phyloP scores from a whole-genome alignment of 2,797 vertebrate species.

The Sus cebifrons region DNA sequence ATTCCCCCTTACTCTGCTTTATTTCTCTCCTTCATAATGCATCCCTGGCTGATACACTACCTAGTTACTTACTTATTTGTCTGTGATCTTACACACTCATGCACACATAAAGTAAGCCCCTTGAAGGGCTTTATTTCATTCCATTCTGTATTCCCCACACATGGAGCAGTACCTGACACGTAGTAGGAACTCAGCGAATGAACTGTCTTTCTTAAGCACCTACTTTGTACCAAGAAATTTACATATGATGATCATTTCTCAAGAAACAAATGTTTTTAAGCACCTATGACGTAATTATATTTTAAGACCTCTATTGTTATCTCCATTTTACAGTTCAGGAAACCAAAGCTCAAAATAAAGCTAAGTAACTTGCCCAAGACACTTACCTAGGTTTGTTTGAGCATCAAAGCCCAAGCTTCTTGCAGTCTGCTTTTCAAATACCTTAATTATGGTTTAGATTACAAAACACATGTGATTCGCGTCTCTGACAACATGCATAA shows the following conservation, averaged over 20 bases:
- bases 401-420: background rate
- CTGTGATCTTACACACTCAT: background rate
- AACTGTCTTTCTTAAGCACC: constrained; percentile 46
- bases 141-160: background rate
- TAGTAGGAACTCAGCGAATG: background rate
- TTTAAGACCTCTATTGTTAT: background rate
- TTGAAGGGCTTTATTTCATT: background rate
- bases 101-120: background rate
- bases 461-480: background rate
- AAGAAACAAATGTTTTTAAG: background rate
- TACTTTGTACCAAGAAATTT: background rate
- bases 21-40: background rate
- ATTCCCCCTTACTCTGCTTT: background rate
- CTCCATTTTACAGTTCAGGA: background rate
- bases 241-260: background rate
- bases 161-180: background rate
- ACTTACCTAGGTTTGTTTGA: background rate
- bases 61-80: background rate
- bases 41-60: background rate
- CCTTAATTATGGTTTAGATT: background rate
- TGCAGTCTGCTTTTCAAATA: background rate
- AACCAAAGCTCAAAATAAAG: background rate
- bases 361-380: background rate
- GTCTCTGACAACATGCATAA: background rate
- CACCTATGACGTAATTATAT: background rate